Evolutionary conservation across 2,113 vertebrate genomes (phyloP), one percentile per base, ranked within the genome.

Genomic region (Thamnaconus septentrionalis): DNA sequence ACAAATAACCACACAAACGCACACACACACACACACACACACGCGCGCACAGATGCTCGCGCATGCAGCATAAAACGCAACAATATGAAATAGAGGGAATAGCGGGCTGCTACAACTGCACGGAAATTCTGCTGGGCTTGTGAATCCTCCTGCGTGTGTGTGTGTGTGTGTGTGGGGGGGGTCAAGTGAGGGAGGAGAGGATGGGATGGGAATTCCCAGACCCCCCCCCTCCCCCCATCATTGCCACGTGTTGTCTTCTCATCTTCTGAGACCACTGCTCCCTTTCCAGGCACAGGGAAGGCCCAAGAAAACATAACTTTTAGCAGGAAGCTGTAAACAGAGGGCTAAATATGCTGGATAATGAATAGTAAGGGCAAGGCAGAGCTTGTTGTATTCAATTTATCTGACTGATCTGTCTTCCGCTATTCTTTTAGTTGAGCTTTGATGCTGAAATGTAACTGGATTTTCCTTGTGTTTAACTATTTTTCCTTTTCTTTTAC

Each of bases 41-140:
- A 61, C 55, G 49, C 59, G 42, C 44, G 58, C 56, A 49, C 8
- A 40, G 55, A 59, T n/a, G 7, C 56, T 31, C 54, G 42, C 49
- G 59, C 71, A 76, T 43, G 5, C 43, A 76, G 41, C 53, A 69
- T 69, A 80, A 82, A 71, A 67, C 82, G 64, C 80, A 85, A 83
- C 71, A 66, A 82, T 76, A 75, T 73, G 69, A 4, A 75, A 79
- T 31, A 31, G 63, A 53, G 63, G 67, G 70, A 56, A 66, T 80
- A 79, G 77, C 69, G 60, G 73, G 80, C 80, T 77, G 75, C 76
- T 76, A 2, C 79, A 72, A 60, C 49, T 78, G 75, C 64, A 85
- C 73, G 79, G 75, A 79, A 84, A 82, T 81, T 78, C 61, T 82
- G 84, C 75, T 82, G 54, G 75, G 75, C 66, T 86, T 72, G 81